These are phyloP conservation scores for Trypoxylus dichotomus DNA, from an alignment of 1,140 invertebrate species.

Conservation along the genomic window DNA sequence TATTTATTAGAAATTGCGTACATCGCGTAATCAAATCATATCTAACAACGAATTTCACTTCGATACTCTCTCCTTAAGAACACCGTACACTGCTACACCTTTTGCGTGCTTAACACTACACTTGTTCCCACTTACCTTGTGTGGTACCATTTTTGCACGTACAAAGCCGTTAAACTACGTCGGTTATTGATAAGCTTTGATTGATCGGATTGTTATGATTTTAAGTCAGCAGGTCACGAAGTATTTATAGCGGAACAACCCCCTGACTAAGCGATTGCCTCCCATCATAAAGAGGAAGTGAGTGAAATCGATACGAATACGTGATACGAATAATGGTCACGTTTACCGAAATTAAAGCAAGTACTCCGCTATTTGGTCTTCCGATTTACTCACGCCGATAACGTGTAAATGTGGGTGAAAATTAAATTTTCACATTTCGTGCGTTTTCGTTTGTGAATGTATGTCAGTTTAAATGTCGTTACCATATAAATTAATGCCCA, in stretches of 20 bases:
- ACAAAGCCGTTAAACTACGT: not conserved
- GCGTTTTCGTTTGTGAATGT: not conserved
- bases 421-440: slow-evolving; percentile 15
- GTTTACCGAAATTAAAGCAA: slow-evolving; percentile 16
- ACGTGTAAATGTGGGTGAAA: not conserved
- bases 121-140: slow-evolving; percentile 5
- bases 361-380: not conserved
- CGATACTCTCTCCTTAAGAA: slow-evolving; percentile 33
- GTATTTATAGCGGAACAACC: slow-evolving; percentile 18
- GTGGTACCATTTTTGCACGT: not conserved
- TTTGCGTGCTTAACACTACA: not conserved
- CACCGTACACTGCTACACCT: not conserved
- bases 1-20: not conserved
- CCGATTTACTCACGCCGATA: not conserved
- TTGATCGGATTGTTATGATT: not conserved
- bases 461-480: not conserved
- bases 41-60: slow-evolving; percentile 9
- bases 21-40: not conserved
- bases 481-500: not conserved
- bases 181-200: not conserved
- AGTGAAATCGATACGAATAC: slow-evolving; percentile 19
- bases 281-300: not conserved
- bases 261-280: not conserved
- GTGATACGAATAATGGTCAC: slow-evolving; percentile 5
- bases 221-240: not conserved